Conservation (phyloP, 2,797 vertebrate genomes). For the Scomberomorus guttatus region DNA sequence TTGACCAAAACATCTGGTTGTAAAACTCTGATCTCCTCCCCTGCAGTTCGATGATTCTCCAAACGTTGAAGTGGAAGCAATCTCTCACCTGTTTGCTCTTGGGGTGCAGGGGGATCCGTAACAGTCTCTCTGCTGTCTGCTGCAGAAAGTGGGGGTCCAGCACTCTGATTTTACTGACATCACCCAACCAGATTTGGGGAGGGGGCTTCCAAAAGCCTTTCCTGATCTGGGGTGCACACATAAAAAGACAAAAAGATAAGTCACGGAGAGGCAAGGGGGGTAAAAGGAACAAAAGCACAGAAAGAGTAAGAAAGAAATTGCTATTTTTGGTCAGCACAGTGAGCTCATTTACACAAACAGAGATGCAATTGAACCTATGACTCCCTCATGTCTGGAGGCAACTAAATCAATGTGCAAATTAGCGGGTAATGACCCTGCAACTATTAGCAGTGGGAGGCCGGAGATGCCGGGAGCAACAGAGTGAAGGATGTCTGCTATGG, state of each 20-base stretch:
- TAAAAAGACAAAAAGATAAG: constrained; percentile 15
- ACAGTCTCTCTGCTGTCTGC: constrained; percentile 90
- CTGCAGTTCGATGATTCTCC: background rate
- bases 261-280: background rate
- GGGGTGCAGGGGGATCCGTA: constrained; percentile 85
- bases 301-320: background rate
- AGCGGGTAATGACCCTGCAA: constrained; percentile 75
- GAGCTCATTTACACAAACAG: constrained; percentile 47
- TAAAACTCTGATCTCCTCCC: background rate
- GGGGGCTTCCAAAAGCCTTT: constrained; percentile 97
- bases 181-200: constrained; percentile 92
- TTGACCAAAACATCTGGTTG: background rate
- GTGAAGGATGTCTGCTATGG: constrained; percentile 53
- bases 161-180: constrained; percentile 87
- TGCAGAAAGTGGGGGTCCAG: constrained; percentile 94
- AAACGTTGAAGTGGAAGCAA: background rate
- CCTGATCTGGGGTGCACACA: constrained; percentile 79
- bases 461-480: constrained; percentile 61
- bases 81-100: constrained; percentile 87
- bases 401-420: constrained; percentile 73
- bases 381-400: constrained; percentile 51
- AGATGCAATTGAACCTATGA: constrained; percentile 52
- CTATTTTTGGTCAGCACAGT: constrained; percentile 4
- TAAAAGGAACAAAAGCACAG: constrained; percentile 7
- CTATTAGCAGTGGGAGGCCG: constrained; percentile 61